These are phyloP conservation scores for Gonatopus flavifemur DNA, from an alignment of 1,140 invertebrate genomes.

Conservation along the genomic window DNA sequence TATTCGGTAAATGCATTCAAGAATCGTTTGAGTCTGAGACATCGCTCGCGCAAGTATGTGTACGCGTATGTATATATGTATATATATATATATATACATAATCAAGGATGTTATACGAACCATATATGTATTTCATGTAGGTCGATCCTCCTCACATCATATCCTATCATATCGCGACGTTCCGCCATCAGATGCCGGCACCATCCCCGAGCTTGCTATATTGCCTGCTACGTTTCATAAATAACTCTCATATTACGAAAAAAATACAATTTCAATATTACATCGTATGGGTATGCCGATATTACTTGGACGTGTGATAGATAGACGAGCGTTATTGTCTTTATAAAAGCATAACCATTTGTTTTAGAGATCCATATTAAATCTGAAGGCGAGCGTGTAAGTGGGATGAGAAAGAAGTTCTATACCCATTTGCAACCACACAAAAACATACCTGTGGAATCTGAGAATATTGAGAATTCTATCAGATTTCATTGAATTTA, in stretches of 20 bases:
- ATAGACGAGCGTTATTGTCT: conserved; percentile 56
- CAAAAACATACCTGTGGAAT: conserved; percentile 28
- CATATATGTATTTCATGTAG: conserved; percentile 27
- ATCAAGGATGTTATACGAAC: conserved; percentile 1
- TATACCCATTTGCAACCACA: conserved; percentile 20
- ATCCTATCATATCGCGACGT: conserved; percentile 40
- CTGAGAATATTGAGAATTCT: conserved; percentile 15
- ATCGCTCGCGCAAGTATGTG: too few relatives aligned
- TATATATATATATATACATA: conserved; percentile 2
- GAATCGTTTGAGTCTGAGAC: too few relatives aligned
- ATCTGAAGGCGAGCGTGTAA: conserved; percentile 11
- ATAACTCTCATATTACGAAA: conserved; percentile 53
- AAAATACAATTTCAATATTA: conserved; percentile 57
- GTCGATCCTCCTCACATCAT: conserved; percentile 36
- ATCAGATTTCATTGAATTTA: too few relatives aligned
- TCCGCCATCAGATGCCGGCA: conserved; percentile 32
- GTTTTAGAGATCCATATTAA: conserved; percentile 50
- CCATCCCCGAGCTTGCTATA: conserved; percentile 33
- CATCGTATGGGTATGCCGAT: conserved; percentile 51
- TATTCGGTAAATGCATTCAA: too few relatives aligned
- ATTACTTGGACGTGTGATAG: conserved; percentile 55
- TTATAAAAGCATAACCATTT: conserved; percentile 58
- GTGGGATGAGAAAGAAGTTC: conserved; percentile 2
- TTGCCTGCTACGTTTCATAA: conserved; percentile 52
- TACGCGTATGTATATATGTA: too few relatives aligned